phyloP scores from a whole-genome alignment of 2,888 invertebrate species.

The Lithophane socia region DNA sequence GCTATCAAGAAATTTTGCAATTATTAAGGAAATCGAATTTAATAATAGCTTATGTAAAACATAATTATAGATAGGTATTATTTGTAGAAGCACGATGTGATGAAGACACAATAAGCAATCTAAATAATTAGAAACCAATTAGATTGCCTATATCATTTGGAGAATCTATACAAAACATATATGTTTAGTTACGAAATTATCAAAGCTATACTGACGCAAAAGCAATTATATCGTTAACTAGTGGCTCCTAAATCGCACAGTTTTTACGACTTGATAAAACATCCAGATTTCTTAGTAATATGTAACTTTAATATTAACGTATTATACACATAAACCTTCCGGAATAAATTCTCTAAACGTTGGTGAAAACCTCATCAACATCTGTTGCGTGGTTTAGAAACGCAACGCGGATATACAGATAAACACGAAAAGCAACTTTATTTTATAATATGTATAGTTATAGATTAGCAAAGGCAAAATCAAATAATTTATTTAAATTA shows the following conservation, averaged over 20 bases:
- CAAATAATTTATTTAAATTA: no score
- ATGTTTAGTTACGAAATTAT: slow-evolving; percentile 7
- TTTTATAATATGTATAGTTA: no score
- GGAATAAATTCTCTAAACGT: no score
- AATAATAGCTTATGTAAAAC: slow-evolving; percentile 38
- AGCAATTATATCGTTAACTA: neutral
- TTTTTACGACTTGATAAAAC: no score
- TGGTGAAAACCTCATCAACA: no score
- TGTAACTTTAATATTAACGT: no score
- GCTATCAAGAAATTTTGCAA: slow-evolving; percentile 19
- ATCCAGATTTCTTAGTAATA: no score
- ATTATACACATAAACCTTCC: no score
- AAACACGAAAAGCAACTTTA: no score
- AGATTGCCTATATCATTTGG: slow-evolving; percentile 12
- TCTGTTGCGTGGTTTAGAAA: no score
- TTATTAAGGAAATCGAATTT: slow-evolving; percentile 23
- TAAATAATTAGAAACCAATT: slow-evolving; percentile 34
- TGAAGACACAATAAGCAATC: slow-evolving; percentile 38
- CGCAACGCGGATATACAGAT: no score
- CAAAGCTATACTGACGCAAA: slow-evolving; percentile 5
- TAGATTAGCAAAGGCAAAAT: neutral
- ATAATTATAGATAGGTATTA: slow-evolving; percentile 18
- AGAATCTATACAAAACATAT: slow-evolving; percentile 16
- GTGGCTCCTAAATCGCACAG: no score
- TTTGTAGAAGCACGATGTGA: slow-evolving; percentile 14